Base-by-base conservation (phyloP, 2,888 invertebrate genomes). In the Polydrusus cervinus region DNA sequence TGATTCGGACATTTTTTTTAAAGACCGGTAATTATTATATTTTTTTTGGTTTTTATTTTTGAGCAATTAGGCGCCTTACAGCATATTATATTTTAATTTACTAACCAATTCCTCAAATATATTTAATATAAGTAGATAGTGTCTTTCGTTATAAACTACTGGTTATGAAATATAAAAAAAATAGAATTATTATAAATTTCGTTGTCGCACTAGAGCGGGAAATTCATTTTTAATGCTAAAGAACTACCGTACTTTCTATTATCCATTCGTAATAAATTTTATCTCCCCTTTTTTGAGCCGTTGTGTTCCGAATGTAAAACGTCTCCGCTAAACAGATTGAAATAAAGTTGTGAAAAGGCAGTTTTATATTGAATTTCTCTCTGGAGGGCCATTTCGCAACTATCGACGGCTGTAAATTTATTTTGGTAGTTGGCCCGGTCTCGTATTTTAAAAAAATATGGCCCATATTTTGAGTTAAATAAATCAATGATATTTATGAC, bases 351-450 rank as follows among this genome's bases (percentile, higher is more conserved):
- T 53, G 25, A 25, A n/a, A 53, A 53, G 53, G 53, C 30, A 53
- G 53, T n/a, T 53, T 53, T 53, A 25, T 30, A 53, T 53, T 53
- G 53, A 53, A 53, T 53, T 53, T 30, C 25, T 30, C 53, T 53
- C 53, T 30, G 3, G 53, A 30, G 53, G 20, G 53, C 53, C 53
- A n/a, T 53, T 53, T 53, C 25, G n/a, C 30, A 53, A 53, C 53
- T 53, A 53, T 53, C 25, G 53, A 25, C 5, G 25, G 53, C 1
- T 53, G 53, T 53, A 53, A 53, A 53, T 53, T 53, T 53, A 30
- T 47, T 16, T 16, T 9, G 47, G 16, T 47, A 47, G 47, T 9
- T 47, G 3, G 16, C 47, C 14, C 16, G 14, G 47, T 47, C 13
- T 47, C 5, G 8, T 47, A 47, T 47, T 14, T 47, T 47, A 16